Evolutionary conservation across 2,113 vertebrate genomes (phyloP).

Genomic region (Oreochromis niloticus): DNA sequence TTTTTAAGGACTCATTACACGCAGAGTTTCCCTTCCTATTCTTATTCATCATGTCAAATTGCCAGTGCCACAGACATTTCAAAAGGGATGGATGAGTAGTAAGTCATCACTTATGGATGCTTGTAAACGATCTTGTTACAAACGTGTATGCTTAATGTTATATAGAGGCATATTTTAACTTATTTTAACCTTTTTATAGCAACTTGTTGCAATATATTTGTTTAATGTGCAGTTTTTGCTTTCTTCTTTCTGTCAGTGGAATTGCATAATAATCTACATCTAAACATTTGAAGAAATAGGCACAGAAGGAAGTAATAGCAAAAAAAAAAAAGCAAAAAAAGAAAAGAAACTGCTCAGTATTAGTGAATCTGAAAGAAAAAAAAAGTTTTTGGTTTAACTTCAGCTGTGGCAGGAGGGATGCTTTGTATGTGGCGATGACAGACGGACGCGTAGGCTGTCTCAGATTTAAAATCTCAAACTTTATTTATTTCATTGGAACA

Average conservation of each 20-base stretch:
- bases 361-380: neutral
- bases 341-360: neutral
- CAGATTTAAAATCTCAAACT: neutral
- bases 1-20: fast-evolving
- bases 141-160: neutral
- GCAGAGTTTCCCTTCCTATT: neutral
- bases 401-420: neutral
- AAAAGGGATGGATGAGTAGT: neutral
- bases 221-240: neutral
- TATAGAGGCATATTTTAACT: neutral
- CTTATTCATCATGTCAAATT: neutral
- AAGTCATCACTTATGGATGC: neutral
- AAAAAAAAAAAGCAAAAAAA: neutral
- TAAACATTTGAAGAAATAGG: neutral
- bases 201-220: neutral
- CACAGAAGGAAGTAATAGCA: neutral
- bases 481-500: neutral
- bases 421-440: neutral
- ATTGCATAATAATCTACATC: neutral
- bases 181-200: neutral
- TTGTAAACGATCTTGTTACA: neutral
- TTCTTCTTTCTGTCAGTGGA: neutral
- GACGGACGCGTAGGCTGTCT: neutral
- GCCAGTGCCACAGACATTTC: fast-evolving
- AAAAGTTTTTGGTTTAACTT: neutral